These are phyloP conservation scores for Daphoenositta chrysoptera DNA, from an alignment of 2,113 vertebrate species.

Conservation along the genomic window DNA sequence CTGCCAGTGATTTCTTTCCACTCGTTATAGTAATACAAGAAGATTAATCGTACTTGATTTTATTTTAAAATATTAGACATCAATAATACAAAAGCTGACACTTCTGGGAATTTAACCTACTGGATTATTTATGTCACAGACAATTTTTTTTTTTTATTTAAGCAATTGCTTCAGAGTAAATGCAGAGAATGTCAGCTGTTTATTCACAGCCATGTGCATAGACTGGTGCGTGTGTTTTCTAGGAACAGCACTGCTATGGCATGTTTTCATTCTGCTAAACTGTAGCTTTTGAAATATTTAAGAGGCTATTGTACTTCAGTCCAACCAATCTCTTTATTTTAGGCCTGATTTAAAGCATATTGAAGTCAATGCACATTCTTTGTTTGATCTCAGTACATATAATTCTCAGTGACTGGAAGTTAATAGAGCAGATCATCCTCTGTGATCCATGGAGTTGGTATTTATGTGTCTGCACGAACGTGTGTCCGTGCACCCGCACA, in stretches of 20 bases:
- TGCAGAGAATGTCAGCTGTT: not conserved
- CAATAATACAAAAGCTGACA: slow-evolving; percentile 29
- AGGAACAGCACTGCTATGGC: not conserved
- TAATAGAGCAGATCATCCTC: slow-evolving; percentile 34
- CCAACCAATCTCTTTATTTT: not conserved
- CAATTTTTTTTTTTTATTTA: slow-evolving; percentile 6
- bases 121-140: slow-evolving; percentile 48
- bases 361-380: not conserved
- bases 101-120: slow-evolving; percentile 25
- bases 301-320: not conserved
- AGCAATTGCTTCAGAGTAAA: slow-evolving; percentile 16
- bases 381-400: not conserved
- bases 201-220: not conserved
- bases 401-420: slow-evolving; percentile 19
- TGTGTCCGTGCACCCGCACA: rapidly evolving
- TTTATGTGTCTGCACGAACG: not conserved
- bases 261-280: not conserved
- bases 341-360: slow-evolving; percentile 8
- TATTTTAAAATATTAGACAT: slow-evolving; percentile 46
- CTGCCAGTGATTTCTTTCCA: slow-evolving; percentile 6
- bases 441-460: not conserved
- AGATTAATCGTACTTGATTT: slow-evolving; percentile 48
- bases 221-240: not conserved
- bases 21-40: not conserved
- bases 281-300: slow-evolving; percentile 11